Base-by-base conservation (phyloP, 53 echinoderm and acorn worm genomes). In the Holothuria scabra region DNA sequence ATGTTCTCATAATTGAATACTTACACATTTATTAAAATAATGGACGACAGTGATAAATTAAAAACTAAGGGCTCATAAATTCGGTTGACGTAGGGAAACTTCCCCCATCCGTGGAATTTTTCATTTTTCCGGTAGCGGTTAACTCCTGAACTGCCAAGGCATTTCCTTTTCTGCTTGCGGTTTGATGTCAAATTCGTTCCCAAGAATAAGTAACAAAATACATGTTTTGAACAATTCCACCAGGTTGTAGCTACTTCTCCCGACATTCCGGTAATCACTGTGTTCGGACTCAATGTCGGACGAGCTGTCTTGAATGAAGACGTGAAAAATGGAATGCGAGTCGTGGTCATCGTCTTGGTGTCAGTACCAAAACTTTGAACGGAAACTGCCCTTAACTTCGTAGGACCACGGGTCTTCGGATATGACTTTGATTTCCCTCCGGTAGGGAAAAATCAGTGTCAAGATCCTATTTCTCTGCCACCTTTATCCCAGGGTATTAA, bases 381-480 rank as follows among this genome's bases (percentile, higher is more conserved):
- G 19, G 76, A 55, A 67, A 60, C 56, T 32, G 96, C 93, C 3
- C 80, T 95, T 10, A 35, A 87, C 8, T 76, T 91, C 23, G 83
- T 95, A 2, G 96, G 96, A 20, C 93, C 93, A 4, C 80, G 81
- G 48, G 96, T 91, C 2, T 91, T 95, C 82, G 90, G 88, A n/a
- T 91, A 89, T 65, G 89, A 86, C 30, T 74, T 88, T 44, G 93
- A 93, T n/a, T 95, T 95, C 60, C 74, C 64, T 18, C 93, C 95
- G 9, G 65, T 92, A 34, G 88, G 90, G n/a, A 86, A 90, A 8
- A 90, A 90, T 57, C 49, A 82, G 13, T 2, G 59, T 13, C 83
- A 79, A 33, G 28, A 23, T 56, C 84, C 93, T 13, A 89, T 93
- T 32, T 89, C 91, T 28, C 66, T 84, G 28, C 59, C 76, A 31